Evolutionary conservation across 2,888 invertebrate genomes (phyloP), one percentile per base, ranked within the genome.

Genomic region (Drosophila melanosoma): DNA sequence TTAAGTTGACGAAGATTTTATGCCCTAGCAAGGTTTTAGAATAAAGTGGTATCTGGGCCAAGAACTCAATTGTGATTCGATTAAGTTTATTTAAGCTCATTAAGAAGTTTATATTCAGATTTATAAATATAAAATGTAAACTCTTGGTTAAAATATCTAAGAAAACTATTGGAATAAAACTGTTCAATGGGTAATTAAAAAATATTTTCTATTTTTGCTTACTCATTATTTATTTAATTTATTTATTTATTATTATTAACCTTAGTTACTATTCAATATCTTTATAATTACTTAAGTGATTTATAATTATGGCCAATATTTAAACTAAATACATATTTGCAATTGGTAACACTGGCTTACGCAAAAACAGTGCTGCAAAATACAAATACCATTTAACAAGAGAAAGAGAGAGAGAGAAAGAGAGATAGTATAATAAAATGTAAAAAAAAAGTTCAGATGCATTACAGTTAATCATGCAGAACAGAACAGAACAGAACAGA

Each of bases 391-490:
- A 15, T 45, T 4, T 23, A 23, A 1, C 23, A 45, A 42, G 11
- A 12, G 20, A 11, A 1, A 29, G n/a, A 32, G 38, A 67, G 38
- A 59, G 45, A 3, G 20, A 17, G n/a, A 49, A 3, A 36, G 40
- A 48, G 23, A 52, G 10, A 54, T 15, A 11, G 7, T 17, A 29
- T 52, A 53, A 38, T 40, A 15, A 38, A 57, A 51, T 48, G 29
- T 33, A 35, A 51, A 59, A 29, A 26, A 69, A 58, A 64, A 53
- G 76, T 51, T 45, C 35, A 17, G 32, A 48, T 59, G 40, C 49
- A 48, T 26, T 62, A 57, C 60, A 68, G 71, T 56, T 49, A 67
- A 63, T 68, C 72, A 66, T 35, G 36, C 38, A 56, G 38, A 56
- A 29, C 35, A 11, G n/a, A 32, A 6, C 33, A 35, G n/a, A 29